Evolutionary conservation across 2,797 vertebrate species (phyloP), one percentile per base, ranked within the genome.

Genomic region (Mormyrus hasselquistii): DNA sequence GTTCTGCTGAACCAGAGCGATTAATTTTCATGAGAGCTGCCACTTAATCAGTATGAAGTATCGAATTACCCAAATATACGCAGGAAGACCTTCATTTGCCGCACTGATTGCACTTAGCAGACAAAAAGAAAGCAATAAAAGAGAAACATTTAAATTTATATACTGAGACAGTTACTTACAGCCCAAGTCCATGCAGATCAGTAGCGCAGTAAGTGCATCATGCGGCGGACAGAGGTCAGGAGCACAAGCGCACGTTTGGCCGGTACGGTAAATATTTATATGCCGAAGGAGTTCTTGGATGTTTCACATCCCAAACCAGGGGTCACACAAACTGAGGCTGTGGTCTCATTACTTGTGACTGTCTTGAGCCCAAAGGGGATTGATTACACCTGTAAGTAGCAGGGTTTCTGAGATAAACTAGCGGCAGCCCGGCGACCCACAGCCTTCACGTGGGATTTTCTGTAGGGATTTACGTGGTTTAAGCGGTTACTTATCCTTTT

Each of bases 331-430:
- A 52, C 41, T 44, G 38, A 82, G 62, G 59, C 87, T 92, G 90
- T 91, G 90, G 91, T 93, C 91, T 91, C 92, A 91, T 94, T 93
- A 93, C 87, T 49, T 29, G 55, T 62, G 53, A 90, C 91, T 86
- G 89, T 59, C 49, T 88, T 14, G 79, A 82, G 87, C 73, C 89
- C 90, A 16, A 8, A 62, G 6, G 86, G 55, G 41, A 34, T 91
- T 44, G 91, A 88, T 91, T 90, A 91, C 88, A 89, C 90, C 38
- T 44, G 50, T 92, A 91, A 90, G 89, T n/a, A 79, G 2, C 7
- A n/a, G 1, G 73, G 41, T 44, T 79, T 44, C 73, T 79, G 73
- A 44, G 73, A 44, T 44, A 79, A 79, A 38, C 38, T 47, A 79
- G 2, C 1, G 38, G 73, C 73, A n/a, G 73, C 38, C 38, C 19